Evolutionary conservation across 2,888 invertebrate species (phyloP).

Genomic region (Acanthacorydalis orientalis): DNA sequence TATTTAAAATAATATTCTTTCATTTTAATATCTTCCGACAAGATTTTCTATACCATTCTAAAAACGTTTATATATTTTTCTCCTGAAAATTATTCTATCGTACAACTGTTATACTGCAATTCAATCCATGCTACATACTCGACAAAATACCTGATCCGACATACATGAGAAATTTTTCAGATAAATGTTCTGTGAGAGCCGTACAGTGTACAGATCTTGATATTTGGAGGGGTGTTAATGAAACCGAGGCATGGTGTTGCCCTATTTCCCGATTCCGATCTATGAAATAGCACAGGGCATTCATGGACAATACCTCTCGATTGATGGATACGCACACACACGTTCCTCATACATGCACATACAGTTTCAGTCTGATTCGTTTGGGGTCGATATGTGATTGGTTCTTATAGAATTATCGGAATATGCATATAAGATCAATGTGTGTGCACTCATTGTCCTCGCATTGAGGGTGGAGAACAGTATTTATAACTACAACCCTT

Average conservation of each 20-base stretch:
- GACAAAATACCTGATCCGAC: no score
- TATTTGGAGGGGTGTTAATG: background rate
- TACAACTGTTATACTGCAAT: no score
- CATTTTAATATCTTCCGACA: no score
- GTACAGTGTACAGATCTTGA: background rate
- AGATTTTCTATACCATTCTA: no score
- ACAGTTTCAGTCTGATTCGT: background rate
- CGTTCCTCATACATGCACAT: background rate
- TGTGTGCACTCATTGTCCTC: background rate
- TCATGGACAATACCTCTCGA: no score
- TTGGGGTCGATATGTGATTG: background rate
- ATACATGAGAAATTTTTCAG: no score
- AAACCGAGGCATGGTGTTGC: background rate
- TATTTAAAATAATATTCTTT: no score
- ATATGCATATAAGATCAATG: conserved; percentile 1
- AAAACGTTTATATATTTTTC: no score
- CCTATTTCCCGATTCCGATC: background rate
- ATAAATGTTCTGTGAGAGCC: no score
- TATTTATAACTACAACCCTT: background rate
- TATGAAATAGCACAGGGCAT: background rate
- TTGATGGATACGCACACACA: no score
- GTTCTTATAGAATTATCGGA: conserved; percentile 1
- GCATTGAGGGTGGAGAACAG: background rate
- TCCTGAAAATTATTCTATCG: no score
- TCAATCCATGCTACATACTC: no score